Evolutionary conservation across 2,888 invertebrate genomes (phyloP), one percentile per base, ranked within the genome.

Genomic region (Spilarctia lutea): DNA sequence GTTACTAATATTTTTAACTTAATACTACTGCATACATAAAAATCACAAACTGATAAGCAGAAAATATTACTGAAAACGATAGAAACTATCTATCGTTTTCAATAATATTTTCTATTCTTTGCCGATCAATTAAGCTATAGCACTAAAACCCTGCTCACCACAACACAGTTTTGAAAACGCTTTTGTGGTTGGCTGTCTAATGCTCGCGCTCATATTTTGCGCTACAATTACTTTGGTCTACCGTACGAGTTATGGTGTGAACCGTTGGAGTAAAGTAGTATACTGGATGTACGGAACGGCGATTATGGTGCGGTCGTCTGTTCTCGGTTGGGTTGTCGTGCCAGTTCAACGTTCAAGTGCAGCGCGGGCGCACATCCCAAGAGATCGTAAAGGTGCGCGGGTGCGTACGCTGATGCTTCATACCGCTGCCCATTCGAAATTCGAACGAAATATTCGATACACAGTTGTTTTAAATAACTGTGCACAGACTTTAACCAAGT

Each of bases 281-380:
- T 39, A 81, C 79, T 75, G 79, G 77, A 74, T 75, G 77, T 71
- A 73, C 65, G 78, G 73, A 71, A 75, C 72, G 69, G 73, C 72
- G 79, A 74, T 70, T 78, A 78, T 72, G 79, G 65, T 74, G 81
- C 68, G 82, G 66, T 73, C 88, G 83, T 83, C 85, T 78, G 74
- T 77, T 70, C 78, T 83, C 77, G 90, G 90, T 60, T 89, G 94
- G 90, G 89, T 93, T 87, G 85, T 68, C 89, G 87, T 86, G 91
- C 88, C 92, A 92, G 94, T 94, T 94, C 94, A 93, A 93, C 91
- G 94, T 90, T 94, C 93, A 94, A 92, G 93, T 93, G 93, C 94
- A 93, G 90, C 91, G 92, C 91, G 83, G 86, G 83, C 94, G 94
- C 94, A 94, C 92, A 93, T 90, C 91, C 87, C 86, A 86, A 90